Percentiles rank a stretch among this genome's conserved stretches.
Conservation (phyloP, 2,888 invertebrate genomes). For the Euzophera pinguis region DNA sequence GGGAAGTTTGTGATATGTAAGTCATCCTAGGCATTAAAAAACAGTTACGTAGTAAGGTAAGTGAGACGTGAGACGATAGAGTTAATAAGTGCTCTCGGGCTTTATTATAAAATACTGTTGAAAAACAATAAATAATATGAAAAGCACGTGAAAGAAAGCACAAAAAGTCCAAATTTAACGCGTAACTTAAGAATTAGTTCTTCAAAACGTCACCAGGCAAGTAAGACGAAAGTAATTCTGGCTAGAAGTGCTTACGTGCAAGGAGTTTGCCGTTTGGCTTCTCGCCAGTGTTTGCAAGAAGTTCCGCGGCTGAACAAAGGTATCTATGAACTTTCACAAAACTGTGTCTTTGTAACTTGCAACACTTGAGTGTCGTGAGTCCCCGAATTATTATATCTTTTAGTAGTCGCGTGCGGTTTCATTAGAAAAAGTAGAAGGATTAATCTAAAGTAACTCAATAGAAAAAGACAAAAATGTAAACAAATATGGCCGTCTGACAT, state of each 20-base stretch:
- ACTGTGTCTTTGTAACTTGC: constrained; percentile 36
- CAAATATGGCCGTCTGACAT: too few relatives aligned
- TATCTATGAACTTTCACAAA: constrained; percentile 46
- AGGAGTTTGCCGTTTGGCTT: constrained; percentile 46
- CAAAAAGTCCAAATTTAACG: background rate
- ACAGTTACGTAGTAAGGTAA: too few relatives aligned
- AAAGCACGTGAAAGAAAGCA: background rate
- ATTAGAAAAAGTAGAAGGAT: too few relatives aligned
- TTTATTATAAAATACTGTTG: too few relatives aligned
- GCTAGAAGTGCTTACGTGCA: constrained; percentile 49
- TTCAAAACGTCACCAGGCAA: background rate
- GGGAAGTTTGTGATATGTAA: too few relatives aligned
- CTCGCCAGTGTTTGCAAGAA: constrained; percentile 59
- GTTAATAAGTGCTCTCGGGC: too few relatives aligned
- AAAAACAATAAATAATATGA: too few relatives aligned
- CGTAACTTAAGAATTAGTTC: background rate
- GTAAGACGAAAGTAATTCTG: constrained; percentile 33
- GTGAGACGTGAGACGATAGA: too few relatives aligned
- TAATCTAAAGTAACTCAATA: too few relatives aligned
- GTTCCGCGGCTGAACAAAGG: constrained; percentile 41
- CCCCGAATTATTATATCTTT: background rate
- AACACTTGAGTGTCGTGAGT: background rate
- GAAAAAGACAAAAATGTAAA: too few relatives aligned
- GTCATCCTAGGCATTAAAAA: too few relatives aligned
- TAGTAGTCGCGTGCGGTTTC: background rate